Conservation (phyloP, 2,888 invertebrate genomes). For the Abrostola tripartita region DNA sequence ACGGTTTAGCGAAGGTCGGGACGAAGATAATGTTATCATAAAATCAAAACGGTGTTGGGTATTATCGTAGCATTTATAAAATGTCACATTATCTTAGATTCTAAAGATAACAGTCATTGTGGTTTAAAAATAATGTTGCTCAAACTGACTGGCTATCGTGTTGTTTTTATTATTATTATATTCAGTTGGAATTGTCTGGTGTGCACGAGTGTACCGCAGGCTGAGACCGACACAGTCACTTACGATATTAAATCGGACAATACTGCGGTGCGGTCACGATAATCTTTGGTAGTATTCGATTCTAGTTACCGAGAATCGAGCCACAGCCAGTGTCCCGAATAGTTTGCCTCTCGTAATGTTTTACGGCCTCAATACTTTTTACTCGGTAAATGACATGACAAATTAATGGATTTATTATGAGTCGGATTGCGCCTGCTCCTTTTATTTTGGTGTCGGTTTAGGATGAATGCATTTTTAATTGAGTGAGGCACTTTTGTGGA, state of each 20-base stretch:
- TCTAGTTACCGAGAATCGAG: conserved; percentile 80
- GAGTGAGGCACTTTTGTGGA: conserved; percentile 87
- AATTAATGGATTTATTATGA: conserved; percentile 89
- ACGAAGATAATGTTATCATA: conserved; percentile 47
- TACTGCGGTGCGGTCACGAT: conserved; percentile 77
- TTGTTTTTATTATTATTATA: conserved; percentile 13
- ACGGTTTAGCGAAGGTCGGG: conserved; percentile 41
- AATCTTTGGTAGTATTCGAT: conserved; percentile 78
- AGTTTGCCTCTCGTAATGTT: conserved; percentile 70
- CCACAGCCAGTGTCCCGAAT: conserved; percentile 66
- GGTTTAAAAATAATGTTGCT: conserved; percentile 28
- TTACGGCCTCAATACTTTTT: conserved; percentile 73
- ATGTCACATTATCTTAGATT: conserved; percentile 38
- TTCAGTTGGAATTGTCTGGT: conserved; percentile 45
- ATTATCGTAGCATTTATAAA: conserved; percentile 37
- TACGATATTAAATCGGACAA: conserved; percentile 82
- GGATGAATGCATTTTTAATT: conserved; percentile 89
- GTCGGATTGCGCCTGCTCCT: conserved; percentile 78
- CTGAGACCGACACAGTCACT: conserved; percentile 73
- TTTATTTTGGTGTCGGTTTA: conserved; percentile 83
- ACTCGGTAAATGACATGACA: conserved; percentile 87
- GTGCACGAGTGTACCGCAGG: conserved; percentile 65
- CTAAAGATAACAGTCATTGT: conserved; percentile 29
- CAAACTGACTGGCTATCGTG: conserved; percentile 34
- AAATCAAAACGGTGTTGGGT: conserved; percentile 50